Evolutionary conservation across 2,797 vertebrate species (phyloP).

Genomic region (Cryptoprocta ferox): DNA sequence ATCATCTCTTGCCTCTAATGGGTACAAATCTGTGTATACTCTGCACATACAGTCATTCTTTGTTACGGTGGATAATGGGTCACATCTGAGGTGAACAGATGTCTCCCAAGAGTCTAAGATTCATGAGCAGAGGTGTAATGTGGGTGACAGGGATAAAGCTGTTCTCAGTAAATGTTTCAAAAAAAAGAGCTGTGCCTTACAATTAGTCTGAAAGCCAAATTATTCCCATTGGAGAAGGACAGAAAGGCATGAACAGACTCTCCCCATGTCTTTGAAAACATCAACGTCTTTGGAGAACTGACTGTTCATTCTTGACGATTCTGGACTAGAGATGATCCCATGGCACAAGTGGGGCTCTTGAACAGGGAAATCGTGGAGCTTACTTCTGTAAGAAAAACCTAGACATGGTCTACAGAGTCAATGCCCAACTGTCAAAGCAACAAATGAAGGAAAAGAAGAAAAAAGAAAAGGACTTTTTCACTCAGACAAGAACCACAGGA

Average conservation of each 20-base stretch:
- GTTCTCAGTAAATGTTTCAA: neutral
- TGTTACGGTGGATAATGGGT: neutral
- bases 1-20: neutral
- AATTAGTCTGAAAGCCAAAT: neutral
- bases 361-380: neutral
- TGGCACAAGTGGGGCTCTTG: neutral
- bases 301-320: neutral
- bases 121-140: neutral
- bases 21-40: neutral
- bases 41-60: neutral
- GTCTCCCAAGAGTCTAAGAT: neutral
- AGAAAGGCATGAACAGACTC: neutral
- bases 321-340: neutral
- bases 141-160: neutral
- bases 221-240: neutral
- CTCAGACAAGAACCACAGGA: neutral
- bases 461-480: neutral
- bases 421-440: neutral
- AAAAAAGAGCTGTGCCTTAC: neutral
- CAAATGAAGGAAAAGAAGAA: neutral
- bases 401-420: neutral
- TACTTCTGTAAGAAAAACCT: neutral
- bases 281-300: neutral
- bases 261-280: neutral
- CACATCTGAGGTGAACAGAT: neutral